Evolutionary conservation across 2,888 invertebrate genomes (phyloP).

Genomic region (Dasypolia templi): DNA sequence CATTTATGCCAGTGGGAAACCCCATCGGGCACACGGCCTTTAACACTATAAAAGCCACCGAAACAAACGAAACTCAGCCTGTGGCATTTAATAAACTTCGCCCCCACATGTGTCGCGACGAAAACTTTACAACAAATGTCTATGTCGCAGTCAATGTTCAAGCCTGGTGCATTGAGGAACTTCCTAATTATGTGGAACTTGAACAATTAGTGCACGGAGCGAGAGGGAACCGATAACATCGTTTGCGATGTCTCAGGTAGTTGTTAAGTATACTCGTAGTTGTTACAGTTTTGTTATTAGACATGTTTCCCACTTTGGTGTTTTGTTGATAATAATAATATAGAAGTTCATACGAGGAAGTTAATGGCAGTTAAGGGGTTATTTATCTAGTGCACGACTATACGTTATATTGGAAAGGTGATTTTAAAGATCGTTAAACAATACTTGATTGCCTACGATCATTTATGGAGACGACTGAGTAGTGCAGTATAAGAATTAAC

Average conservation of each 20-base stretch:
- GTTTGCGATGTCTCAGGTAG: slow-evolving; percentile 35
- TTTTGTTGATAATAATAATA: not conserved
- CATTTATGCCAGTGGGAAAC: no score
- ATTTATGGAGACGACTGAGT: not conserved
- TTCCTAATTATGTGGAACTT: slow-evolving; percentile 48
- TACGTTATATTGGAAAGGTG: not conserved
- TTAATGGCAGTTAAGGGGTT: not conserved
- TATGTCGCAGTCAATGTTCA: slow-evolving; percentile 60
- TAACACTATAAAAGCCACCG: not conserved
- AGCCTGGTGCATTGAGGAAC: slow-evolving; percentile 34
- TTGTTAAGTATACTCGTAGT: slow-evolving; percentile 11
- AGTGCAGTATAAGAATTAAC: not conserved
- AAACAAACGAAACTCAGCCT: slow-evolving; percentile 38
- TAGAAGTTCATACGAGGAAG: not conserved
- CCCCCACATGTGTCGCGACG: slow-evolving; percentile 61
- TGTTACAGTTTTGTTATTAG: slow-evolving; percentile 14
- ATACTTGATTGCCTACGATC: not conserved
- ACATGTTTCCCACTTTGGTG: not conserved
- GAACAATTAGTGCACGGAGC: slow-evolving; percentile 39
- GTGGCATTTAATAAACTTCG: slow-evolving; percentile 70
- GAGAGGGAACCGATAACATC: slow-evolving; percentile 23
- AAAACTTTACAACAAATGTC: slow-evolving; percentile 68
- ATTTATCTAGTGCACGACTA: not conserved
- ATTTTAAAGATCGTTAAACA: not conserved
- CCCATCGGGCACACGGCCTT: no score